Base-by-base conservation (phyloP, 2,888 invertebrate genomes). In the Cerastis leucographa region DNA sequence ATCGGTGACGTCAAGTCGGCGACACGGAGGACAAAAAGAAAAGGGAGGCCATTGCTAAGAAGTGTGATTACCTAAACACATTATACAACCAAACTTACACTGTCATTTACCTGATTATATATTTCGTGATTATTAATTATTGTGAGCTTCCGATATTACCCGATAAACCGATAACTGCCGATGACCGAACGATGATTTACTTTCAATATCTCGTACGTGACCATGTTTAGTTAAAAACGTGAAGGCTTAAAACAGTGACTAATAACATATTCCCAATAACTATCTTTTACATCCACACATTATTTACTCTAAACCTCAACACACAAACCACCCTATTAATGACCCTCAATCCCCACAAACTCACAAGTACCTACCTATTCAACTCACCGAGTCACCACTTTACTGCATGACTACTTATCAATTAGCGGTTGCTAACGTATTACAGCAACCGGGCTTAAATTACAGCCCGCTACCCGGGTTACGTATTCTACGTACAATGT, bases 341-440 rank as follows among this genome's bases (percentile, higher is more conserved):
- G n/a, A 75, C 35, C 14, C 71, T 11, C 35, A 78, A 59, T 11
- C 49, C 25, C n/a, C 40, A 81, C 61, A 67, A 83, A 51, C n/a
- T 59, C 42, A 29, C 19, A 68, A 67, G 51, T 81, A 56, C 35
- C 4, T 5, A 65, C 72, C n/a, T n/a, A 49, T 49, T 62, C 22
- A 49, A 42, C 59, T 68, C 51, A 71, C 64, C 46, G 29, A 67
- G 49, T 72, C 71, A 74, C 72, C 46, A 69, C 54, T 81, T 81
- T 71, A 25, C 64, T 17, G n/a, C n/a, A n/a, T n/a, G 66, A 42
- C 76, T 68, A 71, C 72, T 80, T 85, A 88, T 85, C 83, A 87
- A 88, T 87, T 87, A 87, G 71, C 71, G 74, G 80, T 87, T 88
- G 78, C 87, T 85, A 72, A 88, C 74, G 66, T 59, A 84, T 88